Percentiles rank a stretch among this genome's conserved stretches.
These are phyloP conservation scores for Ptychoptera albimana DNA, from an alignment of 2,888 invertebrate species.

Conservation along the genomic window DNA sequence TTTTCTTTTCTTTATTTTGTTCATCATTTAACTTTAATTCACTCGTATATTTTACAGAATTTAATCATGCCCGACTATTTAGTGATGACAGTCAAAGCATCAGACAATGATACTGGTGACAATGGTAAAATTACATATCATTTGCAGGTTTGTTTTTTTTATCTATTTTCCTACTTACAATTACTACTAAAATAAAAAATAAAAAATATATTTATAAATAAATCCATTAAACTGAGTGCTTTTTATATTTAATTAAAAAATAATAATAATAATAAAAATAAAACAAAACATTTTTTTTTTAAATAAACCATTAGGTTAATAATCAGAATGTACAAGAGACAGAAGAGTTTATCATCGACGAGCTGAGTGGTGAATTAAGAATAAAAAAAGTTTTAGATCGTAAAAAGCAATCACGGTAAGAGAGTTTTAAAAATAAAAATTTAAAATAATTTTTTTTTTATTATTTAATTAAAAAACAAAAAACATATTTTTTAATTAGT, in stretches of 20 bases:
- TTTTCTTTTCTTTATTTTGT: conserved; percentile 2
- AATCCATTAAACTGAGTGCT: not conserved
- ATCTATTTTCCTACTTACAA: too few species aligned
- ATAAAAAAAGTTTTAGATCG: conserved; percentile 66
- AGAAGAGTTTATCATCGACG: conserved; percentile 64
- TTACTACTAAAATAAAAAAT: too few species aligned
- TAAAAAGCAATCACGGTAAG: conserved; percentile 43
- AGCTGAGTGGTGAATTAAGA: conserved; percentile 61
- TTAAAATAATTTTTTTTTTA: conserved; percentile 15
- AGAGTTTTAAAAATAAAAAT: conserved; percentile 34
- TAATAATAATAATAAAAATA: too few species aligned
- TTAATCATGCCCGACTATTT: conserved; percentile 58
- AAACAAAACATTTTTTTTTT: too few species aligned
- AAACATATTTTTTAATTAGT: conserved; percentile 3
- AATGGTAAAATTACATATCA: conserved; percentile 76
- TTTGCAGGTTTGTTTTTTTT: conserved; percentile 46
- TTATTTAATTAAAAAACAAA: too few species aligned
- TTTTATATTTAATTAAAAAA: not conserved
- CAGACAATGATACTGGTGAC: conserved; percentile 66
- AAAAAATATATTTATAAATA: too few species aligned
- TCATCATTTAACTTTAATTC: conserved; percentile 2
- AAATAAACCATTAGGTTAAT: conserved; percentile 15
- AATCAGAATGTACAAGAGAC: conserved; percentile 65
- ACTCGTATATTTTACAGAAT: conserved; percentile 35
- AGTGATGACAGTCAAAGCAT: conserved; percentile 66